Percentiles rank a stretch among this genome's conserved stretches.
phyloP scores from a whole-genome alignment of 2,888 invertebrate genomes.

The Caenorhabditis auriculariae region DNA sequence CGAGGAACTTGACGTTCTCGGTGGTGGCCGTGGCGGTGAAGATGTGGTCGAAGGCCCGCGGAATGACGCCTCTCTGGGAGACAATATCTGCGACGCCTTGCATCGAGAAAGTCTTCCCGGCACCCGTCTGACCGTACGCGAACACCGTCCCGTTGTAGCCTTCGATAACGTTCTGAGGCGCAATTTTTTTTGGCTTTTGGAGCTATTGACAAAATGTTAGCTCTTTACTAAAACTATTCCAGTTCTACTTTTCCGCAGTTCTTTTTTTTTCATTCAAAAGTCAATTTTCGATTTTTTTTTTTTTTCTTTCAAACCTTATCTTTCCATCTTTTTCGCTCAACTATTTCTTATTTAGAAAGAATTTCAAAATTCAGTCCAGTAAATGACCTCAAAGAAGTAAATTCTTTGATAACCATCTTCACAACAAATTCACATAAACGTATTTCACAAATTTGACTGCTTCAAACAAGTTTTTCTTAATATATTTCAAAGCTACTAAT shows the following conservation, averaged over 20 bases:
- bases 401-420: too few relatives aligned
- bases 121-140: slow-evolving; percentile 89
- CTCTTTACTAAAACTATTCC: background rate
- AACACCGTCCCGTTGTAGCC: slow-evolving; percentile 91
- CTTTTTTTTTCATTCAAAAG: too few relatives aligned
- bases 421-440: too few relatives aligned
- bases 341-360: background rate
- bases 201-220: background rate
- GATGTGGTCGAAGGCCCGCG: slow-evolving; percentile 79
- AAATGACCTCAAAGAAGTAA: too few relatives aligned
- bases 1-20: slow-evolving; percentile 74
- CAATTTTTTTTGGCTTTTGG: background rate
- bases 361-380: too few relatives aligned
- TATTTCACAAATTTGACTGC: too few relatives aligned
- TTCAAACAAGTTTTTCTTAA: too few relatives aligned
- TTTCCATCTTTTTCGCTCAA: background rate
- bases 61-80: slow-evolving; percentile 59
- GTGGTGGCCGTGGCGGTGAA: slow-evolving; percentile 78
- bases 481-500: too few relatives aligned
- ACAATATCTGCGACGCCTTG: slow-evolving; percentile 71
- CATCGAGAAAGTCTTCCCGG: slow-evolving; percentile 89
- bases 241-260: too few relatives aligned
- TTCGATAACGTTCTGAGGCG: slow-evolving; percentile 77
- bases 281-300: background rate
- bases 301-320: background rate